These are phyloP conservation scores for Epizoanthus rinbou DNA, from an alignment of 92 coral and sea anemone species.

Conservation along the genomic window DNA sequence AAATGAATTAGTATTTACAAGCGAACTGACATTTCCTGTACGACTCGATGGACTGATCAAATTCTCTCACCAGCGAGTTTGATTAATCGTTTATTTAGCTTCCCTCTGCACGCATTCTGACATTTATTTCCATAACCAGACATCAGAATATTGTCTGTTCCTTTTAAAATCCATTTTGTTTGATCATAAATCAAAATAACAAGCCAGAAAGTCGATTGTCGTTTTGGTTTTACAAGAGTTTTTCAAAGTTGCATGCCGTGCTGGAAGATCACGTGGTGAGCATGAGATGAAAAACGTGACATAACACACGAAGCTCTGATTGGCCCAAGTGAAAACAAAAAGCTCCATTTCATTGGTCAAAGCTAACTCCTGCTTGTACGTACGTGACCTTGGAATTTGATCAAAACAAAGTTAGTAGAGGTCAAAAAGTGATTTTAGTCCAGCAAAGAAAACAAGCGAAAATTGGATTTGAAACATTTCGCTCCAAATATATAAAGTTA, in stretches of 20 bases:
- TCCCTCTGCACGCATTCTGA: slow-evolving; percentile 29
- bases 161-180: slow-evolving; percentile 38
- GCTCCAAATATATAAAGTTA: too few relatives aligned
- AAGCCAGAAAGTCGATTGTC: slow-evolving; percentile 36
- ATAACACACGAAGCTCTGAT: slow-evolving; percentile 33
- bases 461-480: too few relatives aligned
- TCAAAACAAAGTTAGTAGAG: neutral
- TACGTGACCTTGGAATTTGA: slow-evolving; percentile 15
- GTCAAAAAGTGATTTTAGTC: too few relatives aligned
- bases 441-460: too few relatives aligned
- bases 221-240: slow-evolving; percentile 40
- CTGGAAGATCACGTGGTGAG: slow-evolving; percentile 36
- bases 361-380: slow-evolving; percentile 15
- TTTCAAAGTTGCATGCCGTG: slow-evolving; percentile 31
- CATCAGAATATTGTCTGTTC: slow-evolving; percentile 34
- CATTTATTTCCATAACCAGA: slow-evolving; percentile 38
- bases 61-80: slow-evolving; percentile 28
- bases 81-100: slow-evolving; percentile 35
- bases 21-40: slow-evolving; percentile 31
- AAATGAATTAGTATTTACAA: slow-evolving; percentile 17
- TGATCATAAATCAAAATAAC: slow-evolving; percentile 40
- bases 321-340: slow-evolving; percentile 40
- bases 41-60: slow-evolving; percentile 28
- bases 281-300: slow-evolving; percentile 30
- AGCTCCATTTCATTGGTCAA: slow-evolving; percentile 34